phyloP scores from a whole-genome alignment of 2,113 vertebrate species.

The Glaucomys volans region DNA sequence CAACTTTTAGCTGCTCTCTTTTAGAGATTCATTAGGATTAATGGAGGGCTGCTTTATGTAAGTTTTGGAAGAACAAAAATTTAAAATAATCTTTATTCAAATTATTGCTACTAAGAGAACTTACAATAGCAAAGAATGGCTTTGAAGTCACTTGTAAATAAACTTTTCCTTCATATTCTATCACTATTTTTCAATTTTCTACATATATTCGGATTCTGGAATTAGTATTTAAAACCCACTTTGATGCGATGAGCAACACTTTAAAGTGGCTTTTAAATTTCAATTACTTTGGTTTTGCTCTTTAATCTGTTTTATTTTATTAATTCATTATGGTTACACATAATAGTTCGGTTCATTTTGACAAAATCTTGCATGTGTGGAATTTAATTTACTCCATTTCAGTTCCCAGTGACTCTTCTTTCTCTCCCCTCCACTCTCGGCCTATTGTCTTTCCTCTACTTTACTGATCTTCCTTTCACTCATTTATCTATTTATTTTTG shows the following conservation, averaged over 20 bases:
- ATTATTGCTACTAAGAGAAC: neutral
- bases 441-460: too few species aligned
- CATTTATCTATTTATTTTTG: too few species aligned
- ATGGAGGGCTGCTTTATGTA: neutral
- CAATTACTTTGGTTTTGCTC: neutral
- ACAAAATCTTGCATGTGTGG: too few species aligned
- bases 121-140: neutral
- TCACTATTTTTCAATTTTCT: neutral
- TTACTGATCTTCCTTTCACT: too few species aligned
- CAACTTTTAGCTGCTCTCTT: neutral
- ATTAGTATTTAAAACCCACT: conserved; percentile 7
- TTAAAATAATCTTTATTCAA: neutral
- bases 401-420: too few species aligned
- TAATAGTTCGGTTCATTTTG: too few species aligned
- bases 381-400: too few species aligned
- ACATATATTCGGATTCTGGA: neutral
- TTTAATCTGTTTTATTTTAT: neutral
- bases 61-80: neutral
- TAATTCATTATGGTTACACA: too few species aligned
- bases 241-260: neutral
- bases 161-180: neutral
- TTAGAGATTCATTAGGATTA: neutral
- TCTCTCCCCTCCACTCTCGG: too few species aligned
- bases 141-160: neutral
- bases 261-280: neutral